Base-by-base conservation (phyloP, 2,113 vertebrate genomes). In the Sceloporus tristichus region DNA sequence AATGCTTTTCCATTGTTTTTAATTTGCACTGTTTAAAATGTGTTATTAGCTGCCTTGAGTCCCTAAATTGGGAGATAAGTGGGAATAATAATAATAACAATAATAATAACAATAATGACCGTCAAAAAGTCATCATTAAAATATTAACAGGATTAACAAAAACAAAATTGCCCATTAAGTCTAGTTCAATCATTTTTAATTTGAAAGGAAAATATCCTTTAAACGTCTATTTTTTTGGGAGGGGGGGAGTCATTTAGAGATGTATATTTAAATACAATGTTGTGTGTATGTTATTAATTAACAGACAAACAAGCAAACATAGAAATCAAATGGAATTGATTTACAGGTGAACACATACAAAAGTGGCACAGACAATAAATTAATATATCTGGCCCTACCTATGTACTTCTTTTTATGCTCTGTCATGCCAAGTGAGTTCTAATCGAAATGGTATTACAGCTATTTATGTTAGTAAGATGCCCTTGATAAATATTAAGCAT, bases 401-500 rank as follows among this genome's bases (percentile, higher is more conserved):
- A 13, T 27, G 40, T 68, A 10, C 9, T 48, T 23, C 9, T 25
- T 29, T 11, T 54, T 9, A 10, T 3, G 42, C 29, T 66, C n/a
- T 54, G n/a, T 9, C 5, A 21, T 54, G n/a, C 11, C 38, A 54
- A 71, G 29, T 4, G 19, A 4, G 65, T 54, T 53, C 66, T 54
- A 86, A 77, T 68, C 42, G 29, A 65, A 38, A 59, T 73, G 11
- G 42, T 21, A n/a, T 77, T 66, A 29, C 16, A 78, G 48, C 9
- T 68, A 56, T 34, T 82, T 27, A 25, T 66, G 59, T 54, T 56
- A 83, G 82, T 25, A 77, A 23, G 59, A 16, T 82, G 65, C 19
- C 29, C 42, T 77, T 78, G n/a, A n/a, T 77, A 83, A 88, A 68
- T 77, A 34, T 82, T 83, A 75, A 88, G 73, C 59, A 78, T 68